Conservation (phyloP, 2,797 vertebrate genomes). For the Syndactyla subalaris region DNA sequence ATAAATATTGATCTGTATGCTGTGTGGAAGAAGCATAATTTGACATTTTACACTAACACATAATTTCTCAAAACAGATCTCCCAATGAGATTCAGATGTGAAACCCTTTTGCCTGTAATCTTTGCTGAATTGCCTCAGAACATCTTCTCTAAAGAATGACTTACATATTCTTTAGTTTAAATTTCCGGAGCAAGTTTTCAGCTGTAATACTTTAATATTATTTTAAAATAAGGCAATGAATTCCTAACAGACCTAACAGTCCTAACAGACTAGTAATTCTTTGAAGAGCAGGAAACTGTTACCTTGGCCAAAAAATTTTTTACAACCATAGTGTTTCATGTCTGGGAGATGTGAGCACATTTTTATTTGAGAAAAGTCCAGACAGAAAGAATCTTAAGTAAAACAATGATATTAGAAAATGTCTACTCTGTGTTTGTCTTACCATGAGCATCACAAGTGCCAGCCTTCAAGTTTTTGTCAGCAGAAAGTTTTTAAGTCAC, state of each 20-base stretch:
- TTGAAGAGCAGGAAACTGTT: not conserved
- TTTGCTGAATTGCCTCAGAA: not conserved
- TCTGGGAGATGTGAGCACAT: rapidly evolving
- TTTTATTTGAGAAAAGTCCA: not conserved
- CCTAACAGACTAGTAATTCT: not conserved
- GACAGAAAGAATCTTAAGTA: not conserved
- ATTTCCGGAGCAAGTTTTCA: not conserved
- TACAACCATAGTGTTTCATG: not conserved
- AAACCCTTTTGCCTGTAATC: not conserved
- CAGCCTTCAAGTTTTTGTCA: not conserved
- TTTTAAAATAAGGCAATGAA: not conserved
- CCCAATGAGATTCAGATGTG: not conserved
- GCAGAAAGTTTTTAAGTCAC: not conserved
- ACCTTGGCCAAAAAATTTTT: not conserved
- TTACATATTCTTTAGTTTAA: not conserved
- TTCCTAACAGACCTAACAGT: no score
- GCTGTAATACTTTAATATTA: not conserved
- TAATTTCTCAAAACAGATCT: not conserved
- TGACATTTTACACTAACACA: not conserved
- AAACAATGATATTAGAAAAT: not conserved
- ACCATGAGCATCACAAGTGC: not conserved
- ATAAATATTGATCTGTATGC: not conserved
- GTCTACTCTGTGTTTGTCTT: not conserved
- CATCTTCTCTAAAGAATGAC: not conserved
- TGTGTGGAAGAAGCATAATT: not conserved